These are phyloP conservation scores for Esox masquinongy DNA, from an alignment of 2,797 vertebrate genomes.

Conservation along the genomic window DNA sequence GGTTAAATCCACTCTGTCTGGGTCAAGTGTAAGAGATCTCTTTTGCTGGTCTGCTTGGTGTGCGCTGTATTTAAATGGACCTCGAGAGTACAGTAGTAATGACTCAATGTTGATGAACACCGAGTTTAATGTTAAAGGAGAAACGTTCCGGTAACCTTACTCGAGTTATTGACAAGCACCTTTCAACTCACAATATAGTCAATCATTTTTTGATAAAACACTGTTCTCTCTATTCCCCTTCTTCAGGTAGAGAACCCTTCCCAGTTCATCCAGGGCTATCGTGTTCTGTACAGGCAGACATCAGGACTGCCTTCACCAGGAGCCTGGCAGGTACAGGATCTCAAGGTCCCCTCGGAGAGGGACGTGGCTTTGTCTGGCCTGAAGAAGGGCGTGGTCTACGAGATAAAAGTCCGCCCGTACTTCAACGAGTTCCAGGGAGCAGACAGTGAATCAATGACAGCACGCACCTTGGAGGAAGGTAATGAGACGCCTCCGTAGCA, in stretches of 20 bases:
- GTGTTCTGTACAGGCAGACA: slow-evolving; percentile 88
- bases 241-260: slow-evolving; percentile 91
- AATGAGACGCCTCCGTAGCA: slow-evolving; percentile 28
- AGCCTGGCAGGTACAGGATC: slow-evolving; percentile 87
- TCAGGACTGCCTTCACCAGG: slow-evolving; percentile 84
- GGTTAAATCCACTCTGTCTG: slow-evolving; percentile 35
- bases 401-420: slow-evolving; percentile 94
- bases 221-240: not conserved
- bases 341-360: slow-evolving; percentile 88
- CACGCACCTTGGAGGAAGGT: slow-evolving; percentile 94
- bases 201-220: not conserved
- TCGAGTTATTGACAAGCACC: not conserved
- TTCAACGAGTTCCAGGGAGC: slow-evolving; percentile 97
- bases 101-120: not conserved
- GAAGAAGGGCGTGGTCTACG: slow-evolving; percentile 91
- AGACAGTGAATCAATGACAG: slow-evolving; percentile 92
- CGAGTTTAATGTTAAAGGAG: not conserved
- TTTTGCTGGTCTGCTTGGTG: not conserved
- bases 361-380: slow-evolving; percentile 83
- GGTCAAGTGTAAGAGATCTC: slow-evolving; percentile 10
- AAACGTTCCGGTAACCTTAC: not conserved
- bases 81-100: slow-evolving; percentile 18
- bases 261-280: slow-evolving; percentile 95
- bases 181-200: not conserved
- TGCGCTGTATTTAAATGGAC: not conserved